Base-by-base conservation (phyloP, 2,888 invertebrate genomes). In the Mythimna lalbum region DNA sequence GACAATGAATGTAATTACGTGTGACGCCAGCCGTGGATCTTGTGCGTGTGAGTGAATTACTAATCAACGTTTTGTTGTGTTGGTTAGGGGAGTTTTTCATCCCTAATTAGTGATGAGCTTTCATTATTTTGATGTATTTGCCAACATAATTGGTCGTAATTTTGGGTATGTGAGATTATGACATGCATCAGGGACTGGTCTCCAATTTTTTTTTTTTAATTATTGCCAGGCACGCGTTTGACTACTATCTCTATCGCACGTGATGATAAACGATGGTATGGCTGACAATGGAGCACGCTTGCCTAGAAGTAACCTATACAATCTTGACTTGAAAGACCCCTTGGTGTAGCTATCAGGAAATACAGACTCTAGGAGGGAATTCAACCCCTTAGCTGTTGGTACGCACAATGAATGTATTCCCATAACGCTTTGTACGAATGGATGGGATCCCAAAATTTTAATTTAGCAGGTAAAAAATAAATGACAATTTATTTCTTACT, bases 1-100 rank as follows among this genome's bases (percentile, higher is more conserved):
- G 93, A 94, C 94, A 95, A 95, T 95, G 93, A 93, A 92, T 91
- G 93, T 93, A 93, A 95, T 95, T 94, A 94, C 74, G 66, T 66
- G 87, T 88, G 88, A 89, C 86, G 86, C 82, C 73, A 81, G 85
- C 73, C 85, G 86, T 76, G 78, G 80, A 86, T 79, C 80, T 76
- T 87, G 82, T 83, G 64, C 84, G 88, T 87, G 89, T 87, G 85
- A 73, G 87, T 89, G 89, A 86, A 86, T 89, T 91, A 90, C 90
- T 93, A 93, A 94, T 94, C 92, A 93, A 91, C 91, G 88, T 89
- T 91, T 90, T 88, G 90, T 90, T 88, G 84, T 86, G 85, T 86
- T 85, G 81, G 87, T 86, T 83, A 85, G 87, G 87, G 88, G 85
- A 84, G 80, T 79, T 86, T 87, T 87, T 84, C 83, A 78, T 77